phyloP scores from a whole-genome alignment of 2,113 vertebrate genomes.

The Athene cunicularia region DNA sequence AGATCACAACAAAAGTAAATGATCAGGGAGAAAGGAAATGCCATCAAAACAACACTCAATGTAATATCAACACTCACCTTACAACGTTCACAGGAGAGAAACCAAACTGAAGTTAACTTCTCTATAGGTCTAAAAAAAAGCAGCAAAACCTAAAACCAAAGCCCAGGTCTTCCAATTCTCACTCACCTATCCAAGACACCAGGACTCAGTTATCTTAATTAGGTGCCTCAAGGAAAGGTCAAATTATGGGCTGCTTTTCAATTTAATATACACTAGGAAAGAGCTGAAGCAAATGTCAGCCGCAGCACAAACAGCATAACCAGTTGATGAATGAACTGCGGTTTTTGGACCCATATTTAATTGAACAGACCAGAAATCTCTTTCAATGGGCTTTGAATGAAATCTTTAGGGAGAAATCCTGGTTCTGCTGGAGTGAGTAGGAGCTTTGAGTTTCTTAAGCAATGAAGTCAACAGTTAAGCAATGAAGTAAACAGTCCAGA shows the following conservation, averaged over 20 bases:
- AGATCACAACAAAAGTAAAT: not conserved
- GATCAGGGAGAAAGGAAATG: not conserved
- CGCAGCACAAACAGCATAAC: not conserved
- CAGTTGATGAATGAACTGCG: not conserved
- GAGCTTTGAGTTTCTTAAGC: constrained; percentile 5
- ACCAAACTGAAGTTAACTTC: not conserved
- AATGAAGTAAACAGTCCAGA: constrained; percentile 1
- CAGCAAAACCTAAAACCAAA: not conserved
- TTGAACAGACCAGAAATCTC: not conserved
- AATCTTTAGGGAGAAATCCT: constrained; percentile 8
- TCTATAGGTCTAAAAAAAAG: not conserved
- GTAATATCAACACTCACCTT: not conserved
- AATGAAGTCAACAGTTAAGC: constrained; percentile 17
- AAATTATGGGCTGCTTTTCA: not conserved
- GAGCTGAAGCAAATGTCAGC: not conserved
- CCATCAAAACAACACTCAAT: not conserved
- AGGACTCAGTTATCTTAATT: not conserved
- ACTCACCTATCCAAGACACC: not conserved
- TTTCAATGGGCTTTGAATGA: not conserved
- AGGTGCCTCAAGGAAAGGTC: not conserved
- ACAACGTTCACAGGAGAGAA: not conserved
- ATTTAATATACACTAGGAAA: not conserved
- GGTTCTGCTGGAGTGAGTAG: not conserved
- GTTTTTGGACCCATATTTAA: not conserved
- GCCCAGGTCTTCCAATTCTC: not conserved